phyloP scores from a whole-genome alignment of 92 coral and sea anemone species.

The Umimayanthus chanpuru region DNA sequence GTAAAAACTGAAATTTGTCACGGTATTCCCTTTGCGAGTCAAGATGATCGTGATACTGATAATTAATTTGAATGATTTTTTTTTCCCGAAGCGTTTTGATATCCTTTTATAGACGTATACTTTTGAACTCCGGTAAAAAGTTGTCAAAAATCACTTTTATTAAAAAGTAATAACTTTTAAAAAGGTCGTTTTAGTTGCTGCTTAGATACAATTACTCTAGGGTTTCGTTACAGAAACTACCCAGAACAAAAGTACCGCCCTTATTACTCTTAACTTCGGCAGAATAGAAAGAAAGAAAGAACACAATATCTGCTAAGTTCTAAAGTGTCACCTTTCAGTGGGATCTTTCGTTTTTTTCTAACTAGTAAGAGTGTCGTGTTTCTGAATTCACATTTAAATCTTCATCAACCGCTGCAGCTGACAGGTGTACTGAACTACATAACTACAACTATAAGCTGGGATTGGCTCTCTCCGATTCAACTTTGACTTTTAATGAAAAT shows the following conservation, averaged over 20 bases:
- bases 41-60: neutral
- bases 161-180: too few relatives aligned
- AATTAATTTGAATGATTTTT: neutral
- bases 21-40: neutral
- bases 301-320: neutral
- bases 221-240: neutral
- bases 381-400: neutral
- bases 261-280: neutral
- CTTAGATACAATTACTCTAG: neutral
- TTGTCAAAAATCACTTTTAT: neutral
- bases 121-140: neutral
- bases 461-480: neutral
- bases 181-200: neutral
- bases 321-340: neutral
- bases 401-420: neutral
- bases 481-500: neutral
- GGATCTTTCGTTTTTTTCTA: too few relatives aligned
- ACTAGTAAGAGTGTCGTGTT: too few relatives aligned
- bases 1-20: neutral
- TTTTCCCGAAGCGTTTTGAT: neutral
- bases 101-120: neutral
- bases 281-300: neutral
- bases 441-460: neutral
- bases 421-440: neutral
- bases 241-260: too few relatives aligned